Evolutionary conservation across 1,140 invertebrate genomes (phyloP).

Genomic region (Drosophila pruinosa): DNA sequence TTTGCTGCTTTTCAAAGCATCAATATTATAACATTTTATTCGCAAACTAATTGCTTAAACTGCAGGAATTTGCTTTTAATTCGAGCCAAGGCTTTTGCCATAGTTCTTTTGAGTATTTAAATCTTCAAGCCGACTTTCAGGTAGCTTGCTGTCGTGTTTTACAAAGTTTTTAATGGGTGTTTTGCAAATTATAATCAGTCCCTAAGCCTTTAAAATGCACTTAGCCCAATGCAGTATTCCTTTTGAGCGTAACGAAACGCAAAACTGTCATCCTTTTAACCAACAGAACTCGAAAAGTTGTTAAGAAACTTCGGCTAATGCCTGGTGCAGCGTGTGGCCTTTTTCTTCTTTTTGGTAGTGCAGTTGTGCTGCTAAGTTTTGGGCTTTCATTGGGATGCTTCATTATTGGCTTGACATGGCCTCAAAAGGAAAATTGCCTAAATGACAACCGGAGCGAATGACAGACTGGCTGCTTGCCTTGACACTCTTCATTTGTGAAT

Average conservation of each 20-base stretch:
- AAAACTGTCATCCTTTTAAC: conserved; percentile 22
- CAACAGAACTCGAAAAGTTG: conserved; percentile 25
- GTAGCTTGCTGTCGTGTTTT: background rate
- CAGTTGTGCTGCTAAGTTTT: conserved; percentile 12
- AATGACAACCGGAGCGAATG: conserved; percentile 40
- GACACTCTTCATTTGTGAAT: conserved; percentile 81
- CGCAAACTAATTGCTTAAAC: background rate
- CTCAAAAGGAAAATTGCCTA: conserved; percentile 32
- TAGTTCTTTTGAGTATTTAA: background rate
- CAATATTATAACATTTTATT: background rate
- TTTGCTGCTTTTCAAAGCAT: background rate
- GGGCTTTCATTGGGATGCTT: background rate
- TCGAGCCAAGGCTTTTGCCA: background rate
- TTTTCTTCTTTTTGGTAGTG: no score
- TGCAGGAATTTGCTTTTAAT: background rate
- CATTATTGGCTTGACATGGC: conserved; percentile 37
- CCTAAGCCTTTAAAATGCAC: conserved; percentile 27
- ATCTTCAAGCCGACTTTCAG: background rate
- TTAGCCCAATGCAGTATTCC: conserved; percentile 23
- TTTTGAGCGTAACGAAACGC: conserved; percentile 13
- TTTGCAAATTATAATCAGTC: conserved; percentile 21
- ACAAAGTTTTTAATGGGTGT: conserved; percentile 37
- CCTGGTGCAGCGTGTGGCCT: background rate
- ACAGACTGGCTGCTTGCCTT: conserved; percentile 59
- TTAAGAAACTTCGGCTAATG: conserved; percentile 17